Evolutionary conservation across 2,113 vertebrate species (phyloP).

Genomic region (Callocephalon fimbriatum): DNA sequence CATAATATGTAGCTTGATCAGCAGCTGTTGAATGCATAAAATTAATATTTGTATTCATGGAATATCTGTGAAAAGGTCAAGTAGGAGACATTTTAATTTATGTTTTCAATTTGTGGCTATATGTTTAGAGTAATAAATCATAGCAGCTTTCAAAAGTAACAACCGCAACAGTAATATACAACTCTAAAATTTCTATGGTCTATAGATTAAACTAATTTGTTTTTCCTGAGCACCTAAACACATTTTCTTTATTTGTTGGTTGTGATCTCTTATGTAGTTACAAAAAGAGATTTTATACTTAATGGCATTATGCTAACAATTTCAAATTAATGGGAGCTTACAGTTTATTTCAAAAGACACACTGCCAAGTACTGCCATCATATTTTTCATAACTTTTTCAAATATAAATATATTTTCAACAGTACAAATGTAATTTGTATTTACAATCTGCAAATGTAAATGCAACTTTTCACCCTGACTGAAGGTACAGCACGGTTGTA

Average conservation of each 20-base stretch:
- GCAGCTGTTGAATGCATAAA: not conserved
- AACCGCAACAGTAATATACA: not conserved
- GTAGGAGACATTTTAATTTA: slow-evolving; percentile 36
- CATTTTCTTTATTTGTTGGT: not conserved
- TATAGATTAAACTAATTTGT: not conserved
- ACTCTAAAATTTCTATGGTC: not conserved
- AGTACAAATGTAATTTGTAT: not conserved
- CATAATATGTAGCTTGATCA: not conserved
- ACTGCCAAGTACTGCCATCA: not conserved
- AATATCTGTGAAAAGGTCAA: slow-evolving; percentile 30
- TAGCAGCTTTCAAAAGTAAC: slow-evolving; percentile 3
- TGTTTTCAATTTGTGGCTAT: slow-evolving; percentile 42
- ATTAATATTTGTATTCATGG: slow-evolving; percentile 11
- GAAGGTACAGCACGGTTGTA: not conserved
- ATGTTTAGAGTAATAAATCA: slow-evolving; percentile 6
- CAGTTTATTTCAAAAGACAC: not conserved
- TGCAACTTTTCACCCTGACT: not conserved
- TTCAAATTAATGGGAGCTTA: not conserved
- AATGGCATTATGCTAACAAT: not conserved
- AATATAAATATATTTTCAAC: not conserved
- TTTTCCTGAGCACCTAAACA: not conserved
- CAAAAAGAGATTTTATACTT: not conserved
- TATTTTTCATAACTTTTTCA: not conserved
- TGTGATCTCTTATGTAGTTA: not conserved
- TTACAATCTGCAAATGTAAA: not conserved